A percentile compares a stretch with the other conserved stretches of the same genome.
These are phyloP conservation scores for Megaptera novaeangliae DNA, from an alignment of 2,113 vertebrate genomes.

Conservation along the genomic window DNA sequence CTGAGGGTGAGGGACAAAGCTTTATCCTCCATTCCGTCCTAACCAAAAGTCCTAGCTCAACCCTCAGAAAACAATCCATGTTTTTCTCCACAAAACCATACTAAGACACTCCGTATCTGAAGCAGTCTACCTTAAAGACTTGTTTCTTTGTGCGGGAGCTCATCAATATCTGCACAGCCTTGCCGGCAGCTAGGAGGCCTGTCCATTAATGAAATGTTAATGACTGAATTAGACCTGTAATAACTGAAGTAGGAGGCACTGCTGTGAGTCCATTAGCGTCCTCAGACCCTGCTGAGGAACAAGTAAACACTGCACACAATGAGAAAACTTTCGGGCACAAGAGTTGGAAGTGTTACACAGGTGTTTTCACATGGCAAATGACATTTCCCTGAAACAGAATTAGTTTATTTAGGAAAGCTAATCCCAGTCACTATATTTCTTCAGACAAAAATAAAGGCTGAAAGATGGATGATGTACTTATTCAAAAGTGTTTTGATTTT, in stretches of 20 bases:
- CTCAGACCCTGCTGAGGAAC: slow-evolving; percentile 87
- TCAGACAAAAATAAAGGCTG: slow-evolving; percentile 42
- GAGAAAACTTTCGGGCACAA: slow-evolving; percentile 80
- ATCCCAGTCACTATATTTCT: slow-evolving; percentile 48
- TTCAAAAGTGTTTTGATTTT: slow-evolving; percentile 50
- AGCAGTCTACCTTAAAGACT: slow-evolving; percentile 82
- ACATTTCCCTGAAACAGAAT: slow-evolving; percentile 67
- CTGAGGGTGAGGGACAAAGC: neutral
- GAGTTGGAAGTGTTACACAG: slow-evolving; percentile 77
- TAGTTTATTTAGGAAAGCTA: slow-evolving; percentile 66
- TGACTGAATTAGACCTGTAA: slow-evolving; percentile 98
- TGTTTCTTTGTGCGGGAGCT: slow-evolving; percentile 80
- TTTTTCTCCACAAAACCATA: neutral
- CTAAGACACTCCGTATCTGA: slow-evolving; percentile 39
- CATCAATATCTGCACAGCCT: slow-evolving; percentile 90
- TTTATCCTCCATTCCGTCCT: neutral
- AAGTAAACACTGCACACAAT: slow-evolving; percentile 85
- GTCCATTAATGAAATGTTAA: slow-evolving; percentile 99
- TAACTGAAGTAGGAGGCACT: slow-evolving; percentile 91
- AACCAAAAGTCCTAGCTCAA: neutral
- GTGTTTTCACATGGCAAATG: slow-evolving; percentile 74
- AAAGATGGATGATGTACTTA: neutral
- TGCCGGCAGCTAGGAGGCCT: slow-evolving; percentile 88
- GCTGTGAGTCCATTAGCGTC: slow-evolving; percentile 97
- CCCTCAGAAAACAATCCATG: neutral